These are phyloP conservation scores for Cephalopholis sonnerati DNA, from an alignment of 2,113 vertebrate species.

Conservation along the genomic window DNA sequence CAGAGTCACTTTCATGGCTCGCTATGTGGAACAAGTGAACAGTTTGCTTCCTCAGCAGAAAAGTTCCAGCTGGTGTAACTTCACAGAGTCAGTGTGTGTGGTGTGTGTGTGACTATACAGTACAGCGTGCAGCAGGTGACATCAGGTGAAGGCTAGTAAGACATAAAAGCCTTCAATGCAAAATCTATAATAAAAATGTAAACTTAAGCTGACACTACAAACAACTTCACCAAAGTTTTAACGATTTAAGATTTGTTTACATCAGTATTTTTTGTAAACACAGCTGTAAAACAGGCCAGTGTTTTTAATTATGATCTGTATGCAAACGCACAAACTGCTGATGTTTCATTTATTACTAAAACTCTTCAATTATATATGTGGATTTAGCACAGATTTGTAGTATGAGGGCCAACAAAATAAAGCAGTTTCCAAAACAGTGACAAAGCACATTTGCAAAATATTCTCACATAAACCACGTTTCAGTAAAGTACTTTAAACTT, in stretches of 20 bases:
- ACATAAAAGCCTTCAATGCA: neutral
- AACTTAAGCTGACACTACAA: neutral
- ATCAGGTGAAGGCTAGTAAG: neutral
- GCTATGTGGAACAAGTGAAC: slow-evolving; percentile 67
- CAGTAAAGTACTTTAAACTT: slow-evolving; percentile 9
- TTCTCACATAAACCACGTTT: neutral
- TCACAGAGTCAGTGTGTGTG: slow-evolving; percentile 43
- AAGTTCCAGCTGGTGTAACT: slow-evolving; percentile 41
- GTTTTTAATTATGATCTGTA: slow-evolving; percentile 28
- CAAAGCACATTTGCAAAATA: slow-evolving; percentile 28
- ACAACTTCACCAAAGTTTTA: neutral
- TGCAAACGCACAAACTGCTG: slow-evolving; percentile 8
- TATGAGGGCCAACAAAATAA: neutral
- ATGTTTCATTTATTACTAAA: slow-evolving; percentile 30
- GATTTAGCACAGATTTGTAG: slow-evolving; percentile 22
- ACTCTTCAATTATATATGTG: slow-evolving; percentile 37
- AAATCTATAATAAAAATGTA: neutral
- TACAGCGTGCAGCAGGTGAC: neutral
- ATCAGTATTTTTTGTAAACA: neutral
- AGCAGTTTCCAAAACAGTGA: slow-evolving; percentile 15
- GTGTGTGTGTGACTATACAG: slow-evolving; percentile 6
- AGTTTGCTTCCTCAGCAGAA: slow-evolving; percentile 63
- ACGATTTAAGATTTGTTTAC: neutral
- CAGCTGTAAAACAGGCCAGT: neutral
- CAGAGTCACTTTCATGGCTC: slow-evolving; percentile 71